Evolutionary conservation across 2,797 vertebrate species (phyloP), one percentile per base, ranked within the genome.

Genomic region (Epinephelus coioides): DNA sequence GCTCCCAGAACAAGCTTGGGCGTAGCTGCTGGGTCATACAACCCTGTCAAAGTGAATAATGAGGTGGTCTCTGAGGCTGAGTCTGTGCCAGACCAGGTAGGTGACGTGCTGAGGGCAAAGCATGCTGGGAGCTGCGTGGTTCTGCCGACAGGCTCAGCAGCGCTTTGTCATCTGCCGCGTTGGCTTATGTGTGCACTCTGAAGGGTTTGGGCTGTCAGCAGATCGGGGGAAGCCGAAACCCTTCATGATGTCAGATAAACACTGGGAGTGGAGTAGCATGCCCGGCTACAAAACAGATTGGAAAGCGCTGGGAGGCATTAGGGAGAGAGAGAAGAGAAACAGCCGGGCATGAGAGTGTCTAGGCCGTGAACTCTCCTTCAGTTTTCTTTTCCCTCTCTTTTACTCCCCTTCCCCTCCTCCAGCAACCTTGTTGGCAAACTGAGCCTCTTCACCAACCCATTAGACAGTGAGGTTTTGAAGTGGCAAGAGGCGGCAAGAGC

Each of bases 31-130:
- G 81, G 89, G 89, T 93, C 88, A 86, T 82, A 79, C 85, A 88
- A 91, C 88, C 88, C 89, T 89, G 93, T 94, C 93, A 92, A 73
- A 93, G 89, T 94, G 93, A 94, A 85, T 91, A 93, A 93, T 94
- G 92, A 94, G 87, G 71, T 10, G 76, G 84, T 81, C 88, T 89
- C 80, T 38, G 11, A 56, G 87, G 87, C 83, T 70, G 86, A 84
- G 83, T 49, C 78, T 34, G 34, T 62, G 89, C 89, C 86, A 88
- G 84, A 88, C 84, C 86, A 87, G 86, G 88, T 90, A 92, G 89
- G 90, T 93, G 91, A 93, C 86, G 80, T 71, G 84, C 90, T 81
- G 89, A 86, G 90, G 91, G 91, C 91, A 86, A 91, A 86, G 91
- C 91, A 90, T 82, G 90, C 92, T 91, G 93, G 92, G 89, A 93